phyloP scores from a whole-genome alignment of 2,113 vertebrate species.

The Aspiorhynchus laticeps region DNA sequence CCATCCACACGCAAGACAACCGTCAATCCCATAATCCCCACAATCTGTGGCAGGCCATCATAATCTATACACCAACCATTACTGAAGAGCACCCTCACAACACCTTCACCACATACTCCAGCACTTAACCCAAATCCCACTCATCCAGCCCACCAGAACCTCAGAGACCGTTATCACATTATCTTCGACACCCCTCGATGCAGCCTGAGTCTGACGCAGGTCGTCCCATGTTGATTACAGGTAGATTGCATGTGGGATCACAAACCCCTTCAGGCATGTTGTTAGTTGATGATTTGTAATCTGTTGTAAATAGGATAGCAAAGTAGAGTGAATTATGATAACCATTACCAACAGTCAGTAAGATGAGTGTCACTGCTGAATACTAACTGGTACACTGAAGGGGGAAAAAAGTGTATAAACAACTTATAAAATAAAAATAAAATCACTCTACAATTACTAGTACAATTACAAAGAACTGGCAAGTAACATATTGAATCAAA shows the following conservation, averaged over 20 bases:
- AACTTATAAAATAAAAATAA: no score
- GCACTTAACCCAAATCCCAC: conserved; percentile 20
- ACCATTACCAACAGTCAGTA: neutral
- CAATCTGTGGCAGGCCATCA: conserved; percentile 70
- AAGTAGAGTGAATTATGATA: neutral
- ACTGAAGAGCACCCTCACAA: conserved; percentile 10
- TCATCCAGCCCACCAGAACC: conserved; percentile 8
- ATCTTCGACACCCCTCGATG: neutral
- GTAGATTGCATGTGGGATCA: neutral
- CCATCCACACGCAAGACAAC: conserved; percentile 70
- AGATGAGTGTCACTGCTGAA: neutral
- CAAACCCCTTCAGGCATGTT: neutral
- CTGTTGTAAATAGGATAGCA: neutral
- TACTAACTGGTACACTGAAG: neutral
- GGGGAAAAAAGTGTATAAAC: no score
- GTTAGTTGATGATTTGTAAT: conserved; percentile 3
- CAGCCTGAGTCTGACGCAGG: neutral
- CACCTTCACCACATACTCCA: neutral
- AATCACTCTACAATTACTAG: no score
- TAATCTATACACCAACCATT: conserved; percentile 69
- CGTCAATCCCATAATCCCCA: conserved; percentile 81
- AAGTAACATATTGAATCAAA: no score
- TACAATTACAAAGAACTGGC: no score
- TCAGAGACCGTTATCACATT: conserved; percentile 14
- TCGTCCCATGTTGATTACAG: neutral